These are phyloP conservation scores for Ephialtes manifestator DNA, from an alignment of 2,888 invertebrate species.

Conservation along the genomic window DNA sequence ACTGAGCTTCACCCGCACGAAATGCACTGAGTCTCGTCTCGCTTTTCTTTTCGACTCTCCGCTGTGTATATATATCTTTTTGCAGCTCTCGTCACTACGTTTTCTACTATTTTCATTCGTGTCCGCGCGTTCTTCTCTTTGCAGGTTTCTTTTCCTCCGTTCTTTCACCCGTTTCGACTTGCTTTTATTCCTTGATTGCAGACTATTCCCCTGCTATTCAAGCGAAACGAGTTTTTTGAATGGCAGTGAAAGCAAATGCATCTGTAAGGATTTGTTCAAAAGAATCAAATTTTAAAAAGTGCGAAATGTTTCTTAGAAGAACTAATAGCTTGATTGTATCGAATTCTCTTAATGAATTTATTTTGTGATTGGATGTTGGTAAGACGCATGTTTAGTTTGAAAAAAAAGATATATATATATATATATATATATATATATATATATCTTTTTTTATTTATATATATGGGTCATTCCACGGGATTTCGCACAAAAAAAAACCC, in stretches of 20 bases:
- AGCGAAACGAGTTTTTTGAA: neutral
- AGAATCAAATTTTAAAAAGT: neutral
- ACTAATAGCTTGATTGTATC: neutral
- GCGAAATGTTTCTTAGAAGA: neutral
- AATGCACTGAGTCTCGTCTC: slow-evolving; percentile 11
- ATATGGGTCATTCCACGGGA: too few relatives aligned
- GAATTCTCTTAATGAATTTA: too few relatives aligned
- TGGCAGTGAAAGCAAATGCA: neutral
- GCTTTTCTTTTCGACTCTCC: slow-evolving; percentile 24
- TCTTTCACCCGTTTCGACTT: neutral
- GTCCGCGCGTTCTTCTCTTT: neutral
- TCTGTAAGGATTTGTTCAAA: neutral
- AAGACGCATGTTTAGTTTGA: too few relatives aligned
- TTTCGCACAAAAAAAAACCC: too few relatives aligned
- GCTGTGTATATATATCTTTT: slow-evolving; percentile 23
- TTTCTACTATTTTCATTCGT: neutral
- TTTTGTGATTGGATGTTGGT: too few relatives aligned
- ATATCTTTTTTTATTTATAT: too few relatives aligned
- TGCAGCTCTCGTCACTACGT: neutral
- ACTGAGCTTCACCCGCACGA: neutral
- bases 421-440: too few relatives aligned
- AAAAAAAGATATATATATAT: too few relatives aligned
- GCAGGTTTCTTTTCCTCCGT: neutral
- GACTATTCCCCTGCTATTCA: neutral
- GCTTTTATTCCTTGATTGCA: neutral